These are phyloP conservation scores for Eulemur mongoz DNA, from an alignment of 2,797 vertebrate species.

Conservation along the genomic window DNA sequence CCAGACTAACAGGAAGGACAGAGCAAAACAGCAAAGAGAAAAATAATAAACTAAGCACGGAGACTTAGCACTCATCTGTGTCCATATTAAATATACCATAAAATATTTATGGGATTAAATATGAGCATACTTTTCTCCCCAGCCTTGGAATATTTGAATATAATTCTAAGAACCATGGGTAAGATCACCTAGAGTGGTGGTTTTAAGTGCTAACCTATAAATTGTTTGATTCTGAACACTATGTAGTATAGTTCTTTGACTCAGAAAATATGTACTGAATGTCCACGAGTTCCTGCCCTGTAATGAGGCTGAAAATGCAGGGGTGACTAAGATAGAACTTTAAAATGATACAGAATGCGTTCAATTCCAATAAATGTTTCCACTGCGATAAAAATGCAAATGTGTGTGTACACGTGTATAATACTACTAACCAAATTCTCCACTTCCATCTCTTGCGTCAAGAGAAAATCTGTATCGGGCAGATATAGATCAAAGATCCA, in stretches of 20 bases:
- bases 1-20: constrained; percentile 22
- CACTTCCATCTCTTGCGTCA: not conserved
- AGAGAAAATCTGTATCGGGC: not conserved
- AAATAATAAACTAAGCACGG: constrained; percentile 29
- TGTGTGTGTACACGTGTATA: not conserved
- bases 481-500: not conserved
- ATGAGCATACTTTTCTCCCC: constrained; percentile 31
- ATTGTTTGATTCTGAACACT: constrained; percentile 26
- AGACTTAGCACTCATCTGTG: constrained; percentile 64
- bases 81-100: constrained; percentile 73
- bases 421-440: not conserved
- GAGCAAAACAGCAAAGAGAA: not conserved
- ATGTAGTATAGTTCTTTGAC: not conserved
- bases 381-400: not conserved
- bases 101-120: constrained; percentile 80
- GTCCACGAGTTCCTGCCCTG: not conserved
- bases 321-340: not conserved
- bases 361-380: not conserved
- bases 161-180: constrained; percentile 70
- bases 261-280: constrained; percentile 25
- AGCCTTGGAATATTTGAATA: constrained; percentile 62
- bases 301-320: not conserved
- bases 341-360: not conserved
- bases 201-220: constrained; percentile 52
- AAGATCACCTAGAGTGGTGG: constrained; percentile 59